Evolutionary conservation across 2,888 invertebrate genomes (phyloP).

Genomic region (Leucoma salicis): DNA sequence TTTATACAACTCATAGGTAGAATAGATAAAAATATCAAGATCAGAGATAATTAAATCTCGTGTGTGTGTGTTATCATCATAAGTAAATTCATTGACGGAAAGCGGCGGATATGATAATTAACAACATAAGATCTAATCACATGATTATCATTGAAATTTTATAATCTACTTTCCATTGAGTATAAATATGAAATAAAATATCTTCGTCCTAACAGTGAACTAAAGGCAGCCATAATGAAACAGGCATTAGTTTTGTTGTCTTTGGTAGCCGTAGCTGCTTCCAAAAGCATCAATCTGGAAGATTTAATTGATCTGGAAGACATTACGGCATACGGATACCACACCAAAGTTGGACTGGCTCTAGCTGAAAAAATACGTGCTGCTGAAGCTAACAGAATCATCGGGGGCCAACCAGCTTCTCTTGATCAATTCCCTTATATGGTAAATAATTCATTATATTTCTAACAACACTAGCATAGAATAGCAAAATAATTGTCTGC

Average conservation of each 20-base stretch:
- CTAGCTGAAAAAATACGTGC: conserved; percentile 27
- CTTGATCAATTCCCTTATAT: conserved; percentile 35
- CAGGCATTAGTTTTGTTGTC: conserved; percentile 17
- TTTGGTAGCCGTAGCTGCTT: conserved; percentile 20
- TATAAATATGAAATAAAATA: not conserved
- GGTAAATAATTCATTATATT: no score
- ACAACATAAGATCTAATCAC: not conserved
- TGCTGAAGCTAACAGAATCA: conserved; percentile 31
- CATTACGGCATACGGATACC: conserved; percentile 32
- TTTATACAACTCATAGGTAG: no score
- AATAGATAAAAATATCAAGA: no score
- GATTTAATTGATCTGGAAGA: conserved; percentile 16
- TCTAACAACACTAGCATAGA: no score
- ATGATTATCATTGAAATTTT: not conserved
- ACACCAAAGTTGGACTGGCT: conserved; percentile 27
- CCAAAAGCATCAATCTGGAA: conserved; percentile 15
- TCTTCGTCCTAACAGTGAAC: not conserved
- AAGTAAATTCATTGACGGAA: no score
- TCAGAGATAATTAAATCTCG: no score
- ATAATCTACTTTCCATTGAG: not conserved
- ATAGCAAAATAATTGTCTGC: no score
- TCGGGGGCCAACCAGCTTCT: conserved; percentile 24
- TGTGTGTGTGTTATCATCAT: no score
- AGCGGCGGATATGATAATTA: not conserved
- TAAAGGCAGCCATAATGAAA: conserved; percentile 6